Evolutionary conservation across 2,888 invertebrate species (phyloP).

Genomic region (Plebejus melissa): DNA sequence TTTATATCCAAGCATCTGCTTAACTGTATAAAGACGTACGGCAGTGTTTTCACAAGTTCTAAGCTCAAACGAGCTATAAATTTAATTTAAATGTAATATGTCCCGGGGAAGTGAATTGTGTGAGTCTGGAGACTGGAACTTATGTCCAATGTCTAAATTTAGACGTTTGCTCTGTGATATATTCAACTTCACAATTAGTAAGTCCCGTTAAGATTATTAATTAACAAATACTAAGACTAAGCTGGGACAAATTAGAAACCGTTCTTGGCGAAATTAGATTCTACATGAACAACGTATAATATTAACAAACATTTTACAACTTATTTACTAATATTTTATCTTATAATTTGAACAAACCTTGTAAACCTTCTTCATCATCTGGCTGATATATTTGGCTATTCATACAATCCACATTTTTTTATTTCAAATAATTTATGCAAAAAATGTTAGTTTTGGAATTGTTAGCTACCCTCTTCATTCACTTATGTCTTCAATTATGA

Average conservation of each 20-base stretch:
- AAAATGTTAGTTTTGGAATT: no score
- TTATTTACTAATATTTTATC: no score
- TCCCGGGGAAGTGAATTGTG: neutral
- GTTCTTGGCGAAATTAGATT: neutral
- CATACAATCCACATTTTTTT: no score
- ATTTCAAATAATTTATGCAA: no score
- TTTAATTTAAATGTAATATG: slow-evolving; percentile 18
- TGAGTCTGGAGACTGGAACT: slow-evolving; percentile 8
- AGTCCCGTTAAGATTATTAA: neutral
- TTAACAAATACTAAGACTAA: neutral
- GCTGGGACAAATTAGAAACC: neutral
- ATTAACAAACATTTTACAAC: no score
- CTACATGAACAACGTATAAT: no score
- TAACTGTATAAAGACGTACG: neutral
- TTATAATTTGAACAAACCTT: no score
- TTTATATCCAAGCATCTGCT: neutral
- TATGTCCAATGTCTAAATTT: neutral
- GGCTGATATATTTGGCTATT: no score
- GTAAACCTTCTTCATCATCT: no score
- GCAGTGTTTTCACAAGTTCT: slow-evolving; percentile 1
- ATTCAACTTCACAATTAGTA: neutral
- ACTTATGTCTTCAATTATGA: no score
- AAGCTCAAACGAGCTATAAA: slow-evolving; percentile 24
- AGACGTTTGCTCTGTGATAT: slow-evolving; percentile 10
- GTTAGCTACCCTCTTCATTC: no score